Percentiles rank a stretch among this genome's conserved stretches.
These are phyloP conservation scores for Zelostemma sp. DNA, from an alignment of 1,140 invertebrate species.

Conservation along the genomic window DNA sequence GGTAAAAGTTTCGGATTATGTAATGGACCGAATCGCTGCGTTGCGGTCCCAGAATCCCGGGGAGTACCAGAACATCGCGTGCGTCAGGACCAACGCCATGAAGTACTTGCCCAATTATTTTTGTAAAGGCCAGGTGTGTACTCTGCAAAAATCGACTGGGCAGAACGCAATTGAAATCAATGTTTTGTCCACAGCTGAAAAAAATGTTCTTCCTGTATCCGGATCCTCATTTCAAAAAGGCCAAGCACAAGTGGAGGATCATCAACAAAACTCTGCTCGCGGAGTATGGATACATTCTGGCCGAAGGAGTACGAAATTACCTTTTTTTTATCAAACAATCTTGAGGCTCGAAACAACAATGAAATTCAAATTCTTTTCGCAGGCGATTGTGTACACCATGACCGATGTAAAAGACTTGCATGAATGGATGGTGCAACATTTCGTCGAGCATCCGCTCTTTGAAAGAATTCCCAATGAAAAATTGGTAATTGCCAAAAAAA, in stretches of 20 bases:
- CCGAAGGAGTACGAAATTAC: conserved; percentile 83
- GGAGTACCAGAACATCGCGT: conserved; percentile 94
- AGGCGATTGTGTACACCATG: conserved; percentile 95
- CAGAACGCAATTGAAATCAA: too few species aligned
- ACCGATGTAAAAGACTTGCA: conserved; percentile 98
- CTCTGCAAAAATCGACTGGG: too few species aligned
- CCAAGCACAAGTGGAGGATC: conserved; percentile 99
- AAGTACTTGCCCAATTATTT: conserved; percentile 99
- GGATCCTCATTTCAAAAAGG: conserved; percentile 99
- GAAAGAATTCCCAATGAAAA: conserved; percentile 79
- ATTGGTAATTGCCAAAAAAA: conserved; percentile 70
- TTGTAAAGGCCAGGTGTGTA: conserved; percentile 92
- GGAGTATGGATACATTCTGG: conserved; percentile 96
- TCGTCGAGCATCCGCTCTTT: conserved; percentile 93
- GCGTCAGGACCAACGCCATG: conserved; percentile 98
- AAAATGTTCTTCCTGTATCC: conserved; percentile 99
- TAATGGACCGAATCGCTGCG: conserved; percentile 93
- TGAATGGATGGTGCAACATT: conserved; percentile 97
- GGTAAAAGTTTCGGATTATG: conserved; percentile 98
- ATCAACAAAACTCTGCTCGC: conserved; percentile 93
- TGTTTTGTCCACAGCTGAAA: conserved; percentile 89
- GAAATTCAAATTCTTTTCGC: conserved; percentile 43
- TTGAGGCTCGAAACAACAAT: too few species aligned
- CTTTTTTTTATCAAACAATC: too few species aligned
- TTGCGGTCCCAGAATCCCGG: conserved; percentile 82